Conservation (phyloP, 2,113 vertebrate species). For the Podarcis muralis region DNA sequence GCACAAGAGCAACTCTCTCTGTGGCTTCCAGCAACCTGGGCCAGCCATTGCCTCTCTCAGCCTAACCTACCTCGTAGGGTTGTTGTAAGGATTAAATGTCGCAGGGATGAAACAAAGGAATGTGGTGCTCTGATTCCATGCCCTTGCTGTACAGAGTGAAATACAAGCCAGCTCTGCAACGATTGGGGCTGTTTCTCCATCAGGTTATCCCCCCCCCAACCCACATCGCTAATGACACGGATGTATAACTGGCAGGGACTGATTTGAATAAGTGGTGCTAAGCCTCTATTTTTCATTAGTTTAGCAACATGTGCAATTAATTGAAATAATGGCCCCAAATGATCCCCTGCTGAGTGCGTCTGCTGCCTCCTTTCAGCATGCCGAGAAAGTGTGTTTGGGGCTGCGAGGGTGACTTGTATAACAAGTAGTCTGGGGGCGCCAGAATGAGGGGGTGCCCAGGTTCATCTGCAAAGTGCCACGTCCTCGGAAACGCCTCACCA, state of each 20-base stretch:
- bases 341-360: constrained; percentile 59
- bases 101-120: too few relatives aligned
- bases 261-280: constrained; percentile 68
- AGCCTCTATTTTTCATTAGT: constrained; percentile 67
- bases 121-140: too few relatives aligned
- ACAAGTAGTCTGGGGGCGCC: neutral
- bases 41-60: too few relatives aligned
- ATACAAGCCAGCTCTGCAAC: neutral
- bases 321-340: constrained; percentile 72
- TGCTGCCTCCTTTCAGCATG: constrained; percentile 53
- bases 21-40: too few relatives aligned
- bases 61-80: too few relatives aligned
- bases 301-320: constrained; percentile 72
- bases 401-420: neutral
- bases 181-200: neutral
- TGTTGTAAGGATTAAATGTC: too few relatives aligned
- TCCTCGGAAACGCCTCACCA: neutral
- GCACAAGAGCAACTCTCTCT: too few relatives aligned
- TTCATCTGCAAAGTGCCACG: neutral
- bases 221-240: neutral
- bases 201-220: neutral
- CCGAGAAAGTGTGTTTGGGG: constrained; percentile 30
- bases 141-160: neutral
- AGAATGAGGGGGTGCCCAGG: too few relatives aligned
- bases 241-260: constrained; percentile 53